Evolutionary conservation across 2,113 vertebrate genomes (phyloP), one percentile per base, ranked within the genome.

Genomic region (Pyxicephalus adspersus): DNA sequence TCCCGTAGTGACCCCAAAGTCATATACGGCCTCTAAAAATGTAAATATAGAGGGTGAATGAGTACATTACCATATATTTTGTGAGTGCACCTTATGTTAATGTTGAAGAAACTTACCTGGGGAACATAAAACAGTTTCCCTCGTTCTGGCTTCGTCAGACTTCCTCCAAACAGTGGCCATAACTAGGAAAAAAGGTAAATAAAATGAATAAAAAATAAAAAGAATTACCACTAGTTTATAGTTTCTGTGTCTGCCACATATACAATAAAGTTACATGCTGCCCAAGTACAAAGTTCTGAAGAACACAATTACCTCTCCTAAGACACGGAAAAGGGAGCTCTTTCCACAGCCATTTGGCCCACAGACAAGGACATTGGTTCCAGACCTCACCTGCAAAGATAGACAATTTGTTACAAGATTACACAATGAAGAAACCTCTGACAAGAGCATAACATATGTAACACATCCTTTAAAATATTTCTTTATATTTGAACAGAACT

Each of bases 291-390:
- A 20, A 15, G 7, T 50, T 9, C 4, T 20, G 16, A 22, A 38
- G 31, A 13, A 26, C 26, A 64, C 26, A 64, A 89, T 91, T 84
- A 99, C 98, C 92, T 97, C 97, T 88, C 98, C 97, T 61, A 99
- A 94, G 57, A 96, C 95, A 89, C 97, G 92, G 83, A 99, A 99
- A 54, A 99, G 93, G 3, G 97, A 99, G 85, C 98, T 99, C 88
- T 99, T 99, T 71, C 98, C 98, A 91, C 98, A 99, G 3, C 98
- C 97, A 29, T 99, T 99, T 77, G 98, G 98, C 75, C 98, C 97
- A 92, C 97, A 99, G n/a, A 99, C 94, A 11, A 99, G 91, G 85
- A 99, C 98, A 16, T 99, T 99, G 81, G 96, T 92, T 20, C 98
- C 98, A 61, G 97, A 98, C 58, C 76, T 92, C 88, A 99, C 98